Evolutionary conservation across 2,888 invertebrate genomes (phyloP).

Genomic region (Melanostoma mellinum): DNA sequence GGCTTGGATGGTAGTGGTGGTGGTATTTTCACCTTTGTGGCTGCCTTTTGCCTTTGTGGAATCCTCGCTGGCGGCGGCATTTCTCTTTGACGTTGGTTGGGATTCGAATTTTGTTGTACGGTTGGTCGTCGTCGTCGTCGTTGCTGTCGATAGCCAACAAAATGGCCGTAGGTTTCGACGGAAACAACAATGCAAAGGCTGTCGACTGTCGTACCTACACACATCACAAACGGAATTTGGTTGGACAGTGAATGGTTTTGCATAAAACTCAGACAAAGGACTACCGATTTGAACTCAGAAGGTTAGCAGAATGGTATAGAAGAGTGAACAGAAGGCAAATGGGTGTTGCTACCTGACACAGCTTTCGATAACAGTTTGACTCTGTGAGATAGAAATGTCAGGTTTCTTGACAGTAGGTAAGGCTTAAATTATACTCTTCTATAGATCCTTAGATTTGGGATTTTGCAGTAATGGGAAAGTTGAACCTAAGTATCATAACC

Average conservation of each 20-base stretch:
- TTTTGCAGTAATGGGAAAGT: too few relatives aligned
- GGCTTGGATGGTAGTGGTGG: slow-evolving; percentile 20
- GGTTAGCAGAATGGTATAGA: neutral
- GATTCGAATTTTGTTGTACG: slow-evolving; percentile 69
- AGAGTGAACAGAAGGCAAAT: neutral
- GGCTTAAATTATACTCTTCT: neutral
- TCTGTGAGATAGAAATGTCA: slow-evolving; percentile 2
- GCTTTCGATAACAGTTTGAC: too few relatives aligned
- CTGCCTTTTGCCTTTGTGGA: slow-evolving; percentile 47
- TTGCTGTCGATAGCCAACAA: slow-evolving; percentile 64
- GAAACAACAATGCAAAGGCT: slow-evolving; percentile 58
- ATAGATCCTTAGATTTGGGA: too few relatives aligned
- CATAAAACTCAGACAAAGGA: slow-evolving; percentile 56
- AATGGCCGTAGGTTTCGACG: slow-evolving; percentile 68
- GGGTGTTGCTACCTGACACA: neutral
- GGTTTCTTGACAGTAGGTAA: slow-evolving; percentile 1
- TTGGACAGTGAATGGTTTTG: slow-evolving; percentile 69
- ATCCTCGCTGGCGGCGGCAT: slow-evolving; percentile 60
- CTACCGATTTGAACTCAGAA: slow-evolving; percentile 23
- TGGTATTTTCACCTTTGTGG: slow-evolving; percentile 52
- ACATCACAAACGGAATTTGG: slow-evolving; percentile 56
- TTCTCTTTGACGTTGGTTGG: slow-evolving; percentile 68
- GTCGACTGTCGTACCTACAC: too few relatives aligned
- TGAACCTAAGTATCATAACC: too few relatives aligned
- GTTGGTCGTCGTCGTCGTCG: slow-evolving; percentile 62